Percentiles rank a stretch among this genome's conserved stretches.
Conservation (phyloP, 1,140 invertebrate genomes). For the Acyrthosiphon pisum region DNA sequence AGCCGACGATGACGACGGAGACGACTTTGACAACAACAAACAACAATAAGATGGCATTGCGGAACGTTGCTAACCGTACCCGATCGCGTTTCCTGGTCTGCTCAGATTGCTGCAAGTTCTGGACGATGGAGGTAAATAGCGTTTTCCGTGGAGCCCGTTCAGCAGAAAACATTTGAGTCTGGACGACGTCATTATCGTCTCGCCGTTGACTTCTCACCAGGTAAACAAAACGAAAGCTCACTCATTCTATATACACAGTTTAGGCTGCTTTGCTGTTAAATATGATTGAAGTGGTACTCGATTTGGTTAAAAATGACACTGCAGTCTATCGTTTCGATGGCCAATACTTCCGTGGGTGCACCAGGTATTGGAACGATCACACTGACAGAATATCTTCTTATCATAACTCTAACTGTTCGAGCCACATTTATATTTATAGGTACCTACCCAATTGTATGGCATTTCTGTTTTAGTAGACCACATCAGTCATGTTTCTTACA, state of each 20-base stretch:
- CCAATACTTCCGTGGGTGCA: neutral
- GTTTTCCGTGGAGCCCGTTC: neutral
- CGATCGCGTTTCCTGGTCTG: neutral
- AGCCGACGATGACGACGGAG: neutral
- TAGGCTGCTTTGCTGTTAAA: neutral
- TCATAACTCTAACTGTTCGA: neutral
- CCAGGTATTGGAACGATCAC: neutral
- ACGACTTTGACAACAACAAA: slow-evolving; percentile 3
- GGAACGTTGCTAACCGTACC: neutral
- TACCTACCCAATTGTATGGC: neutral
- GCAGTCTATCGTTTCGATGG: neutral
- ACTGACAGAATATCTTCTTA: neutral
- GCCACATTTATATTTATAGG: neutral
- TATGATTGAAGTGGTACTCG: neutral
- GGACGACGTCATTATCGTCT: neutral
- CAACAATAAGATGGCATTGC: neutral
- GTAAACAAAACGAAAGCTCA: neutral
- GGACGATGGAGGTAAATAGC: neutral
- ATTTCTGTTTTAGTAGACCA: neutral
- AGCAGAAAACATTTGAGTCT: neutral
- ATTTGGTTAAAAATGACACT: neutral
- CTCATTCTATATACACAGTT: neutral
- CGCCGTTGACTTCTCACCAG: neutral
- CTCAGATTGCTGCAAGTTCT: neutral
- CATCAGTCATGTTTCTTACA: neutral